Evolutionary conservation across 2,888 invertebrate genomes (phyloP), one percentile per base, ranked within the genome.

Genomic region (Ecliptopera silaceata): DNA sequence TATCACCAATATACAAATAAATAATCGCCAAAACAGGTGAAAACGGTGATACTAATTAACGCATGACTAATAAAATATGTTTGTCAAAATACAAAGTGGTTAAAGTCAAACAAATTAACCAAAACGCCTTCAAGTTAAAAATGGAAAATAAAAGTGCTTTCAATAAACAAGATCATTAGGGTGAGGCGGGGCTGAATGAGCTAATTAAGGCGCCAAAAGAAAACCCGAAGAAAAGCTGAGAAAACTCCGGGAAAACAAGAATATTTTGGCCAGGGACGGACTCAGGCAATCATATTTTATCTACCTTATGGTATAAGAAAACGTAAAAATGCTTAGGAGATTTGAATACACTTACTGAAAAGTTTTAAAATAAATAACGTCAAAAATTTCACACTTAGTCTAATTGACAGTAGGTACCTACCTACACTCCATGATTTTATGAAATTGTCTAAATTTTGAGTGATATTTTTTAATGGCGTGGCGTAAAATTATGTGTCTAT

Each of bases 181-280:
- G 79, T 59, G 69, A 66, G 71, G 70, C 64, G 65, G 62, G 67
- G 71, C 78, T 90, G 90, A 91, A 91, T 91, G 88, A 88, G 88
- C 89, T 91, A 91, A 91, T 91, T 91, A 91, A 85, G 90, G 78
- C 79, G 73, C 74, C 81, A 86, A 88, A 91, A 90, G 89, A 89
- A 90, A 89, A 84, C 82, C 86, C 80, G 78, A 84, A 89, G 90
- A 88, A 89, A 89, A 88, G 88, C 82, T 71, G 78, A 84, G 89
- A 90, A 90, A 90, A 89, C 86, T 90, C 80, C 50, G 75, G 76
- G 86, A 90, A 90, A 90, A 90, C 90, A 91, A 89, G 89, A 88
- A 89, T 88, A 88, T 86, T 86, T 80, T 77, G 78, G 78, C 26
- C 75, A 70, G 84, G 72, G 75, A 13, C 68, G 83, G 63, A 80